These are phyloP conservation scores for Coregonus sp. DNA, from an alignment of 2,797 vertebrate species.

Conservation along the genomic window DNA sequence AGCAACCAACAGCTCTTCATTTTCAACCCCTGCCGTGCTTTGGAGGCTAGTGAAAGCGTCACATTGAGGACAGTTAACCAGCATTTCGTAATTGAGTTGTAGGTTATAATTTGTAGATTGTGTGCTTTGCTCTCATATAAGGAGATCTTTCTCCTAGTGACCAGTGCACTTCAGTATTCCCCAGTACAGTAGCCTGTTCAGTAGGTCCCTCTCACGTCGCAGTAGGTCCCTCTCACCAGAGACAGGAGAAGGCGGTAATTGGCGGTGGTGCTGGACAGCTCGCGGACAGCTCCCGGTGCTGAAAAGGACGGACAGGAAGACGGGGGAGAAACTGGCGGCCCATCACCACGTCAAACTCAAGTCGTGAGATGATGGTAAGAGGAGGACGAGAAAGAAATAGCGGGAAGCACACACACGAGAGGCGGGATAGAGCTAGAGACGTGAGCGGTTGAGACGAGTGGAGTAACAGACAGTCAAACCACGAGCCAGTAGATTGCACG, in stretches of 20 bases:
- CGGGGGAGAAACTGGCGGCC: neutral
- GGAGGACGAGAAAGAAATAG: neutral
- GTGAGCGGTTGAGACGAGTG: neutral
- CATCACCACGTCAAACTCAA: constrained; percentile 8
- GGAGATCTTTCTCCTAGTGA: neutral
- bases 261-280: constrained; percentile 34
- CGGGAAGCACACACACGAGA: neutral
- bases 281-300: constrained; percentile 85
- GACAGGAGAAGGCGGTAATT: constrained; percentile 33
- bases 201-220: constrained; percentile 44
- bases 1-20: neutral
- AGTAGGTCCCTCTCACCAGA: neutral
- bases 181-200: constrained; percentile 1
- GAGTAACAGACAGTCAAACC: constrained; percentile 3
- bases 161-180: neutral
- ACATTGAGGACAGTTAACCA: neutral
- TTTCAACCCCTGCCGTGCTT: neutral
- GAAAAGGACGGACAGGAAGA: constrained; percentile 59
- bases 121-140: neutral
- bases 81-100: neutral
- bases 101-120: neutral
- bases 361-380: neutral
- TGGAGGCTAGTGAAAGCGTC: neutral
- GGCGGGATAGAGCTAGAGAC: neutral
- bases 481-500: neutral